Evolutionary conservation across 2,797 vertebrate species (phyloP).

Genomic region (Labeo calbasu): DNA sequence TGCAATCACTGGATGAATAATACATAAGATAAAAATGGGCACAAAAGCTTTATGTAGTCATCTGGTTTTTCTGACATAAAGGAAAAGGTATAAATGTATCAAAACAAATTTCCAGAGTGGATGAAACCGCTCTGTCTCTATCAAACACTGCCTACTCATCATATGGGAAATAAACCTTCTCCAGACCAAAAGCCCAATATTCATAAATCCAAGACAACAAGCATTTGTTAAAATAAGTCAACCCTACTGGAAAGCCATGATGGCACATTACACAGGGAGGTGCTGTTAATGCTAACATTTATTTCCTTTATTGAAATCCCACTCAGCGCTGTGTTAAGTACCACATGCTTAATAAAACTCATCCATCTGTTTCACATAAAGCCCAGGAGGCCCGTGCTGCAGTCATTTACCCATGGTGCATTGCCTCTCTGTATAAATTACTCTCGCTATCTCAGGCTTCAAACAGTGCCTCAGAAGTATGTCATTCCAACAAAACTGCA

Average conservation of each 20-base stretch:
- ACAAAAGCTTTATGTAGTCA: neutral
- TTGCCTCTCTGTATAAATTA: constrained; percentile 41
- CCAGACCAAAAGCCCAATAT: constrained; percentile 49
- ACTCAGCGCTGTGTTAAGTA: constrained; percentile 67
- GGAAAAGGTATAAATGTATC: constrained; percentile 13
- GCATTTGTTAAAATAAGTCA: constrained; percentile 64
- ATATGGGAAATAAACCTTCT: constrained; percentile 49
- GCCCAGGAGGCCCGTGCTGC: constrained; percentile 51
- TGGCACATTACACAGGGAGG: constrained; percentile 62
- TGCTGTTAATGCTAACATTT: constrained; percentile 67
- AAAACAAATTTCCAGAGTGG: constrained; percentile 29
- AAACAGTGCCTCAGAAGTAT: constrained; percentile 11
- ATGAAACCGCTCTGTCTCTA: constrained; percentile 22
- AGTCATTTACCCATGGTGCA: constrained; percentile 45
- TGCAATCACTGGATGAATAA: constrained; percentile 20
- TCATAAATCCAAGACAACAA: constrained; percentile 63
- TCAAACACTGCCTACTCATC: constrained; percentile 35
- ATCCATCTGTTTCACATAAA: constrained; percentile 71
- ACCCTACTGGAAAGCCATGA: constrained; percentile 40
- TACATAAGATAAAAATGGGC: constrained; percentile 7
- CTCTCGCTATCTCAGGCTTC: constrained; percentile 14
- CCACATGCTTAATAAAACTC: constrained; percentile 74
- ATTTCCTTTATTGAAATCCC: constrained; percentile 65
- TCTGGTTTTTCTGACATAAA: neutral
- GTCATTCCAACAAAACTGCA: constrained; percentile 35